Percentiles rank a stretch among this genome's conserved stretches.
phyloP scores from a whole-genome alignment of 2,888 invertebrate genomes.

The Lissonota sp. region DNA sequence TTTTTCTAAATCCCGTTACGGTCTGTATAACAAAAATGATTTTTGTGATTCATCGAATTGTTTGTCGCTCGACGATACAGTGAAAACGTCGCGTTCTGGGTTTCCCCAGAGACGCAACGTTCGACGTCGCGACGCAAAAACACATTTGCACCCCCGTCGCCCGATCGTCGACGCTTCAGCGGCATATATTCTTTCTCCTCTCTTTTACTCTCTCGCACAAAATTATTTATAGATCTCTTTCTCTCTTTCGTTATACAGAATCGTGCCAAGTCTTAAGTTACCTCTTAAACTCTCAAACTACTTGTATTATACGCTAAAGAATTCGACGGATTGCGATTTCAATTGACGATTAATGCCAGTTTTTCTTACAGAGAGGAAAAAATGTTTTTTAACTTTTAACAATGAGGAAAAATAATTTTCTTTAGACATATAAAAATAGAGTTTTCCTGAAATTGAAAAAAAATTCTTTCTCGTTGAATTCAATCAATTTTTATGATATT shows the following conservation, averaged over 20 bases:
- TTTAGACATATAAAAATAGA: too few species aligned
- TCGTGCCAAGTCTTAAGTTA: slow-evolving; percentile 66
- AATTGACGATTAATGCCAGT: too few species aligned
- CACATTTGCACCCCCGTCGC: slow-evolving; percentile 66
- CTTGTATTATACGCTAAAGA: slow-evolving; percentile 55
- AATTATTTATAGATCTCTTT: slow-evolving; percentile 73
- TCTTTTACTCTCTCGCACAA: slow-evolving; percentile 27
- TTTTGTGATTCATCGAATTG: slow-evolving; percentile 38
- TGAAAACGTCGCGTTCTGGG: slow-evolving; percentile 55
- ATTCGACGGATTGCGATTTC: slow-evolving; percentile 27
- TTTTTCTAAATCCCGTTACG: slow-evolving; percentile 1
- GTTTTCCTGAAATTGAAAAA: too few species aligned
- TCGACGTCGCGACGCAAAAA: slow-evolving; percentile 76
- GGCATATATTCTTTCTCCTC: slow-evolving; percentile 1
- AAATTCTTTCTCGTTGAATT: background rate
- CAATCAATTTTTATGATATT: background rate
- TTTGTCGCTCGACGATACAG: slow-evolving; percentile 22
- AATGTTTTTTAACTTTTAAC: background rate
- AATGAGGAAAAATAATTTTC: slow-evolving; percentile 3
- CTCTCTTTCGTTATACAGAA: slow-evolving; percentile 59
- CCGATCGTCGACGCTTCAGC: slow-evolving; percentile 55
- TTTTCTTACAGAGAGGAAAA: too few species aligned
- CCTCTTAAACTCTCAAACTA: slow-evolving; percentile 61
- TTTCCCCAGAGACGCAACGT: slow-evolving; percentile 70
- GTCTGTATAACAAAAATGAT: background rate